Evolutionary conservation across 1,140 invertebrate species (phyloP).

Genomic region (Teleopsis dalmanni): DNA sequence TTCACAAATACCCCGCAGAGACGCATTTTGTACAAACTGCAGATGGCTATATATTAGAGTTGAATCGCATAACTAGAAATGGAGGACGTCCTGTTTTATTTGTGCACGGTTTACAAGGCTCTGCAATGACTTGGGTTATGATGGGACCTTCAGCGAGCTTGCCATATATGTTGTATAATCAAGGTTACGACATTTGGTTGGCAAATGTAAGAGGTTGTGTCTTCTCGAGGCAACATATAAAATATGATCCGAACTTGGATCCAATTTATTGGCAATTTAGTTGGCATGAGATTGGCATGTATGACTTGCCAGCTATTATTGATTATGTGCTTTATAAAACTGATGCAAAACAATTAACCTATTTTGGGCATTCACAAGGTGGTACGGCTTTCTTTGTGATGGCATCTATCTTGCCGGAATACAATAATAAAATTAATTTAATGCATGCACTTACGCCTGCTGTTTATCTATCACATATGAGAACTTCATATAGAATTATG

Average conservation of each 20-base stretch:
- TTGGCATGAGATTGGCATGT: conserved; percentile 64
- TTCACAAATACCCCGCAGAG: conserved; percentile 54
- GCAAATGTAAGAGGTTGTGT: conserved; percentile 31
- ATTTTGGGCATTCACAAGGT: conserved; percentile 59
- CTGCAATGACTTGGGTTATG: conserved; percentile 63
- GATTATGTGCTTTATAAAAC: conserved; percentile 56
- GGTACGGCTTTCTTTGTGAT: conserved; percentile 57
- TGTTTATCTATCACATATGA: conserved; percentile 34
- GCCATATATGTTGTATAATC: conserved; percentile 50
- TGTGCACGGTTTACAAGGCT: conserved; percentile 67
- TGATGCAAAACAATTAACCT: conserved; percentile 45
- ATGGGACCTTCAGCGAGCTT: conserved; percentile 52
- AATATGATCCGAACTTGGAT: conserved; percentile 44
- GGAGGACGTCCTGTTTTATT: conserved; percentile 45
- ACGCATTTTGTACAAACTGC: conserved; percentile 57
- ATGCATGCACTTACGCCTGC: conserved; percentile 54
- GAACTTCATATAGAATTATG: too few species aligned
- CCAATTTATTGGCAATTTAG: conserved; percentile 50
- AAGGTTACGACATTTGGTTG: conserved; percentile 64
- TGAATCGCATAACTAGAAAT: conserved; percentile 55
- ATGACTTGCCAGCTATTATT: conserved; percentile 60
- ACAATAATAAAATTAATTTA: conserved; percentile 49
- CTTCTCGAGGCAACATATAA: conserved; percentile 43
- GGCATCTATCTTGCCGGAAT: conserved; percentile 54
- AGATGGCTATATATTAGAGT: conserved; percentile 63